Evolutionary conservation across 1,140 invertebrate species (phyloP), one percentile per base, ranked within the genome.

Genomic region (Tetramorium simillimum): DNA sequence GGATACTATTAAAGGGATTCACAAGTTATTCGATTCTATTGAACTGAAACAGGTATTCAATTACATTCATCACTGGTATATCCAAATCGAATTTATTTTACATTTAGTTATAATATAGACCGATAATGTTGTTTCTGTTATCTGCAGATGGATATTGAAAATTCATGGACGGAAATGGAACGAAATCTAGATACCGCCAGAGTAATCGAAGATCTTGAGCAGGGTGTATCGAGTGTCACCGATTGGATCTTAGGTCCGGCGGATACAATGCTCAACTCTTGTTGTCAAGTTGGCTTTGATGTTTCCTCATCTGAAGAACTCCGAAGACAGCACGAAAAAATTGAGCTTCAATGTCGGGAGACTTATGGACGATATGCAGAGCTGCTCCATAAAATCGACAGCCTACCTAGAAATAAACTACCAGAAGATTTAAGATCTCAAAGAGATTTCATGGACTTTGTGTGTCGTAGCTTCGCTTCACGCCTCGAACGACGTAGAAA

Each of bases 161-260:
- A 95, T n/a, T 96, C 95, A 24, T 97, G 96, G 96, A 93, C 91
- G 84, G 96, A 96, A 81, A 94, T 97, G 90, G 95, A 97, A 69
- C 95, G 96, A 76, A 96, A 95, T 90, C 92, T 97, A 56, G 95
- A 96, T 67, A 95, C 96, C 87, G 96, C 96, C 63, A 96, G 96
- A 92, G 96, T 97, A 90, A 95, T 97, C 73, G 93, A 95, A 58
- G 94, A 95, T 12, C 92, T 97, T 2, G 97, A 97, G 89, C 95
- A 96, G 91, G 96, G 96, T 56, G 96, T 97, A 77, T 95, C 96
- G 46, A 95, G 95, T 91, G 97, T 98, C 18, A 97, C 97, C 10
- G 97, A 97, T 90, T 98, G 97, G 97, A 97, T 98, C 72, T 92
- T 98, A 21, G 97, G 97, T 60, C 96, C 97, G 69, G 97, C 97